These are phyloP conservation scores for Noctuana brunneofusca DNA, from an alignment of 2,888 invertebrate genomes.

Conservation along the genomic window DNA sequence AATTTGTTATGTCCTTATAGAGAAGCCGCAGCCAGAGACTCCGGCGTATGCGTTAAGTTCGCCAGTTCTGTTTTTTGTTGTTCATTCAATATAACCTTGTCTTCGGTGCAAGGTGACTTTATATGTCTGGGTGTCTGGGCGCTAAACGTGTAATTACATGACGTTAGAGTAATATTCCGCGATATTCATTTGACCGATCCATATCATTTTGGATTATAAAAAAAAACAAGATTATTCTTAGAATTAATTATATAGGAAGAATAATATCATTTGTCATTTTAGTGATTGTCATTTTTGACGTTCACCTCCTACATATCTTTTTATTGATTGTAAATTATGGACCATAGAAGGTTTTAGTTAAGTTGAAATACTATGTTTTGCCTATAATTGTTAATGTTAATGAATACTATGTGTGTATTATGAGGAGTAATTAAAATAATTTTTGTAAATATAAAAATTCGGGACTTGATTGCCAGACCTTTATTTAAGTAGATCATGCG, in stretches of 20 bases:
- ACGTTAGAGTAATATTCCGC: slow-evolving; percentile 68
- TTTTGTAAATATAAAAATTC: slow-evolving; percentile 51
- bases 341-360: slow-evolving; percentile 56
- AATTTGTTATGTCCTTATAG: slow-evolving; percentile 46
- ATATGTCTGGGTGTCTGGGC: slow-evolving; percentile 76
- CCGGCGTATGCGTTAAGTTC: slow-evolving; percentile 62
- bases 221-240: slow-evolving; percentile 50
- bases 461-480: slow-evolving; percentile 66
- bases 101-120: slow-evolving; percentile 79
- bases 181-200: slow-evolving; percentile 70
- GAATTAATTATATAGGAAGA: slow-evolving; percentile 50
- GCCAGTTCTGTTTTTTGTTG: slow-evolving; percentile 70
- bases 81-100: slow-evolving; percentile 79
- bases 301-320: slow-evolving; percentile 44
- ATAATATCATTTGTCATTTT: slow-evolving; percentile 41
- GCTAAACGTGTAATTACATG: slow-evolving; percentile 78
- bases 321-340: slow-evolving; percentile 51
- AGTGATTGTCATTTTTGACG: slow-evolving; percentile 38
- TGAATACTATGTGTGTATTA: slow-evolving; percentile 54
- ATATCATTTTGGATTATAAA: slow-evolving; percentile 72
- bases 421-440: slow-evolving; percentile 50
- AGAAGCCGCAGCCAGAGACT: slow-evolving; percentile 44
- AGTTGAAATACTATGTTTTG: slow-evolving; percentile 58
- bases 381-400: slow-evolving; percentile 65
- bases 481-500: slow-evolving; percentile 41